Evolutionary conservation across 2,113 vertebrate genomes (phyloP).

Genomic region (Corythornis madagascariensis): DNA sequence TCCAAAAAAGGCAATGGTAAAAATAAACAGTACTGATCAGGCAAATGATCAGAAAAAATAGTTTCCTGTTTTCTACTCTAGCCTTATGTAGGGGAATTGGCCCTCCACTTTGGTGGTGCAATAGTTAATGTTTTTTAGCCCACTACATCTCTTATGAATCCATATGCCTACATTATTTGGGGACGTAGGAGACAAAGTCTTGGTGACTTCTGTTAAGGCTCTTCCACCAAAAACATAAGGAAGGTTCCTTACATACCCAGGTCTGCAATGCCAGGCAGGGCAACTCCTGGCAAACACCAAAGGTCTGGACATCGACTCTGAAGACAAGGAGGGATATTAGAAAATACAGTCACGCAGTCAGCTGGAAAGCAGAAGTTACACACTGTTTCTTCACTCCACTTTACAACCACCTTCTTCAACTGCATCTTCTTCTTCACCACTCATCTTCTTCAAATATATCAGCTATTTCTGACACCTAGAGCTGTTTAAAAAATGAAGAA

Average conservation of each 20-base stretch:
- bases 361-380: background rate
- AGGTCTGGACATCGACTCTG: background rate
- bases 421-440: background rate
- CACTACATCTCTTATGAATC: fast-evolving
- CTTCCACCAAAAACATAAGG: background rate
- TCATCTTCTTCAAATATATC: background rate
- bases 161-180: background rate
- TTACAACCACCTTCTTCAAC: background rate
- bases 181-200: background rate
- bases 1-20: background rate
- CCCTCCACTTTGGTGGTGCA: background rate
- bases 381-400: background rate
- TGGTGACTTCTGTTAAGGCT: background rate
- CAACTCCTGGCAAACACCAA: background rate
- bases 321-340: background rate
- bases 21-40: background rate
- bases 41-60: background rate
- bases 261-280: background rate
- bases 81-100: background rate
- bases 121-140: background rate
- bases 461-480: background rate
- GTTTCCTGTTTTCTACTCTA: background rate
- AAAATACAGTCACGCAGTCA: background rate
- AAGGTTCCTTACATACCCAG: background rate
- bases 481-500: background rate